Evolutionary conservation across 2,888 invertebrate species (phyloP), one percentile per base, ranked within the genome.

Genomic region (Conchocele bisecta): DNA sequence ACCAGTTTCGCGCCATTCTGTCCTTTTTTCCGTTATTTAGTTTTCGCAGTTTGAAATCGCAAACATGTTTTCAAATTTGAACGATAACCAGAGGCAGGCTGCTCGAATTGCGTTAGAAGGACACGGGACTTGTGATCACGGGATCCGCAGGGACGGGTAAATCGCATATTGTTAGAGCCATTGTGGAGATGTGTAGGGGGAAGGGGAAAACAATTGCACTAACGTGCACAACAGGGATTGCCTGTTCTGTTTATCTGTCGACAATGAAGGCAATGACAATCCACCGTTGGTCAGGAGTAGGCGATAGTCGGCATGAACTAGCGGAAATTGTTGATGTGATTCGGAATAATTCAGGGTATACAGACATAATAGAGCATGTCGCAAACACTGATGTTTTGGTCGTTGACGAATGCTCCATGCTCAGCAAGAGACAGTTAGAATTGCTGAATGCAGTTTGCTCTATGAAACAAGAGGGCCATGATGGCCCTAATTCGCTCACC

Each of bases 331-430:
- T 37, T 5, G 39, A 29, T 2, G 37, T 6, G 20, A 37, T 56
- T 24, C 11, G 37, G 11, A 39, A 22, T 15, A 56, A 33, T 37
- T 28, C 41, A 22, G 22, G n/a, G 13, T 33, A 22, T 17, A 20
- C 20, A 20, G 1, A 37, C 39, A 41, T 56, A 9, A 6, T 56
- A 4, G 3, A 56, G 2, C 37, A 24, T 24, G n/a, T 54, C 7
- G 39, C 28, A 22, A 15, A 35, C 20, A 24, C 53, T 37, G 56
- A 56, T 24, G 35, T 39, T 7, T 26, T 56, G 11, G 39, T 56
- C 26, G 20, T 56, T 15, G 56, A 56, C 24, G 56, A 56, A 17
- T 39, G 37, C 17, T 56, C 56, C 6, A 56, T 56, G 56, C n/a
- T 56, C 22, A 56, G 56, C 24, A 7, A 15, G 22, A 11, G 41